These are phyloP conservation scores for Drosophila dunni DNA, from an alignment of 1,140 invertebrate species.

Conservation along the genomic window DNA sequence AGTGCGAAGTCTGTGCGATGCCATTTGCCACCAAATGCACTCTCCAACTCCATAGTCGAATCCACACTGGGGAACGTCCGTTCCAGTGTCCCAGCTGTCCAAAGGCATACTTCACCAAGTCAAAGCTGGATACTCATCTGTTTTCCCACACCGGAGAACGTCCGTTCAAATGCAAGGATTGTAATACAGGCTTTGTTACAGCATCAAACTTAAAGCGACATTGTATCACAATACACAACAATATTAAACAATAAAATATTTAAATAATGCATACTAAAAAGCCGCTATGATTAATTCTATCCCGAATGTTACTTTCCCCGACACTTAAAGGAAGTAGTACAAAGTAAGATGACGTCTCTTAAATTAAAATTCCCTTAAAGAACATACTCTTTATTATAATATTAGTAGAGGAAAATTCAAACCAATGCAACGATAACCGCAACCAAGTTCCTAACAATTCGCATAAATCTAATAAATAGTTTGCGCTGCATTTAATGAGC, in stretches of 20 bases:
- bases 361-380: background rate
- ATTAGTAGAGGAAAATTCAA: constrained; percentile 73
- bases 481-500: constrained; percentile 18
- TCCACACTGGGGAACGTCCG: background rate
- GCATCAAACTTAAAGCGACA: constrained; percentile 1
- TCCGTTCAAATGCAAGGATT: constrained; percentile 1
- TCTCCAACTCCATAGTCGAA: background rate
- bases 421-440: constrained; percentile 75
- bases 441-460: constrained; percentile 42
- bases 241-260: background rate
- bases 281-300: background rate
- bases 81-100: background rate
- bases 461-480: constrained; percentile 61
- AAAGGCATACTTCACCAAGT: background rate
- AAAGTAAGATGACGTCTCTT: too few species aligned
- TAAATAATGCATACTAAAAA: background rate
- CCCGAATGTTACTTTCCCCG: too few species aligned
- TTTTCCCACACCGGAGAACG: background rate
- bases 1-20: background rate
- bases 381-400: constrained; percentile 23
- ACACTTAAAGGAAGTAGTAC: background rate
- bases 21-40: background rate
- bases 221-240: background rate
- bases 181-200: background rate
- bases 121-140: background rate